These are phyloP conservation scores for Neuroterus valhalla DNA, from an alignment of 1,140 invertebrate species.

Conservation along the genomic window DNA sequence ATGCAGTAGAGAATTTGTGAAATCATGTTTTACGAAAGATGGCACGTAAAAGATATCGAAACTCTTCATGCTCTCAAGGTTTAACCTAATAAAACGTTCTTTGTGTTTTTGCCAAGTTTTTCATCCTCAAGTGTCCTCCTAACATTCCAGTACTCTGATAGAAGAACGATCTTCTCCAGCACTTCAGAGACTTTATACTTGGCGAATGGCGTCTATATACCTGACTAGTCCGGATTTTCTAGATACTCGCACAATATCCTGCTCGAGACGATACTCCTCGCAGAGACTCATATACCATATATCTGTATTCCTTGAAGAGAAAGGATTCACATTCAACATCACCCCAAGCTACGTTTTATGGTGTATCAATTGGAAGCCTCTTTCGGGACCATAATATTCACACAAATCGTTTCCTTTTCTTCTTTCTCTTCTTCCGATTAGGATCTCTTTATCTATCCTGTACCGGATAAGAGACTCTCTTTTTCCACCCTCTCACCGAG, in stretches of 20 bases:
- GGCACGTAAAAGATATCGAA: slow-evolving; percentile 46
- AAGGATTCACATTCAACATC: too few relatives aligned
- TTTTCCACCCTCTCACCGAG: not conserved
- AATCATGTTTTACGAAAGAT: not conserved
- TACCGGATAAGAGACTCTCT: not conserved
- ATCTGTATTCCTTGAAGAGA: too few relatives aligned
- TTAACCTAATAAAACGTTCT: slow-evolving; percentile 54
- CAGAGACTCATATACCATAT: not conserved
- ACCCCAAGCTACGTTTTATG: too few relatives aligned
- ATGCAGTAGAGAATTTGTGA: not conserved
- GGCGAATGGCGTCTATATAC: slow-evolving; percentile 33
- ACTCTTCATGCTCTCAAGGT: slow-evolving; percentile 47
- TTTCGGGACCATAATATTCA: not conserved
- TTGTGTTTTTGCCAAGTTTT: slow-evolving; percentile 56
- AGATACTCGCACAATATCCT: slow-evolving; percentile 41
- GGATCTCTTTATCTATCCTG: slow-evolving; percentile 1
- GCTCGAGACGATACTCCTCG: slow-evolving; percentile 18
- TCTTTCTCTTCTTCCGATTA: not conserved
- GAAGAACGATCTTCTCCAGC: slow-evolving; percentile 45
- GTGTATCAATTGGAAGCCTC: not conserved
- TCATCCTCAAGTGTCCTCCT: slow-evolving; percentile 50
- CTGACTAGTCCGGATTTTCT: slow-evolving; percentile 38
- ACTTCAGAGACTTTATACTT: slow-evolving; percentile 46
- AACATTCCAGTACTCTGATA: slow-evolving; percentile 44
- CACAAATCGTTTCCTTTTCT: not conserved